Conservation (phyloP, 2,888 invertebrate species). For the Syrphus vitripennis region DNA sequence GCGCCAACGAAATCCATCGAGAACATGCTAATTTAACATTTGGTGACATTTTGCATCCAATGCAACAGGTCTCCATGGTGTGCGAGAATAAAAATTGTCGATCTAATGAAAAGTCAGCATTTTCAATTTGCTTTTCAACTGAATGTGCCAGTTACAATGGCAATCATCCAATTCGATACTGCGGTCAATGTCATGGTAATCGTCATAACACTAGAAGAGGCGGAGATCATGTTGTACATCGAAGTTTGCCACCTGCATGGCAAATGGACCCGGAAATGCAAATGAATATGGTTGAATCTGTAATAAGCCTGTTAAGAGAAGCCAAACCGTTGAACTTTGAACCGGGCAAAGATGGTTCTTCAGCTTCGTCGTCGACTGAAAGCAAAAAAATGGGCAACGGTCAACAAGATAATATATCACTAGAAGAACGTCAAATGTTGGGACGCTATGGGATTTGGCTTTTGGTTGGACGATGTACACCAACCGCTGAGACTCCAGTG, state of each 20-base stretch:
- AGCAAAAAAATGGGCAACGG: slow-evolving; percentile 79
- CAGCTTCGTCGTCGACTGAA: slow-evolving; percentile 79
- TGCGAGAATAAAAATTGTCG: slow-evolving; percentile 99
- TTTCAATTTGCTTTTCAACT: slow-evolving; percentile 97
- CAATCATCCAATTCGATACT: slow-evolving; percentile 97
- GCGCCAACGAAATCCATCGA: slow-evolving; percentile 94
- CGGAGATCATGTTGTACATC: slow-evolving; percentile 94
- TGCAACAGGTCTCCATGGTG: slow-evolving; percentile 96
- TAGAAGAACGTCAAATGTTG: slow-evolving; percentile 94
- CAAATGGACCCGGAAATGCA: slow-evolving; percentile 95
- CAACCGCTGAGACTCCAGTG: slow-evolving; percentile 88
- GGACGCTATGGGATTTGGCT: slow-evolving; percentile 99
- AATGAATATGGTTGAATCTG: slow-evolving; percentile 96
- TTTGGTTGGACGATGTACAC: slow-evolving; percentile 95
- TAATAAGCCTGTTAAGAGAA: slow-evolving; percentile 95
- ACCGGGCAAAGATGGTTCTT: slow-evolving; percentile 81
- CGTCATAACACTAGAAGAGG: slow-evolving; percentile 94
- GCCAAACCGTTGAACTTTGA: slow-evolving; percentile 91
- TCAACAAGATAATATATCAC: slow-evolving; percentile 85
- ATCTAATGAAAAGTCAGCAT: slow-evolving; percentile 93
- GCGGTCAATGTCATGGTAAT: slow-evolving; percentile 93
- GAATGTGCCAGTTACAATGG: slow-evolving; percentile 98
- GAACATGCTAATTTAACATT: slow-evolving; percentile 93
- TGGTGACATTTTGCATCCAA: slow-evolving; percentile 94
- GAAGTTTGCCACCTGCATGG: slow-evolving; percentile 92